Base-by-base conservation (phyloP, 2,113 vertebrate genomes). In the Struthio camelus region DNA sequence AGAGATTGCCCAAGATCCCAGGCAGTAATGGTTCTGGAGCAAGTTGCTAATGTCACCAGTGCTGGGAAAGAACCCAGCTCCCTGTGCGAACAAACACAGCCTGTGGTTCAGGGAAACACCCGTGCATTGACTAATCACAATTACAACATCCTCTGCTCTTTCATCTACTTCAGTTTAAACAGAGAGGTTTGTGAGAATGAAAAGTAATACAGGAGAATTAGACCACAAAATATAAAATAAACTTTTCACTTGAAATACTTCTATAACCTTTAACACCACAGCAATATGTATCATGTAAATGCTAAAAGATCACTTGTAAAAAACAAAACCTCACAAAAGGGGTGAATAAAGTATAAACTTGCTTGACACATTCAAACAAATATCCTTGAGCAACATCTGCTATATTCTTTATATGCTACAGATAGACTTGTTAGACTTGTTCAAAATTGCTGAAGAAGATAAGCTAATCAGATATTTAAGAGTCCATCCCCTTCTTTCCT, bases 381-480 rank as follows among this genome's bases (percentile, higher is more conserved):
- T 19, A 70, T 61, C 27, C 9, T 76, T 56, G 61, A 81, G 50
- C 34, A 85, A 80, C 34, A 78, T 36, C 70, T 85, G 62, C 24
- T 80, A 24, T 58, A 80, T 44, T 8, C 8, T 83, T 87, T 85
- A 85, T 67, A n/a, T 36, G 24, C 46, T 92, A 71, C 67, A 64
- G n/a, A 78, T 40, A 70, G 44, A 51, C 16, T n/a, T n/a, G n/a
- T n/a, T n/a, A n/a, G n/a, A n/a, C n/a, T 65, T 54, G 67, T 80
- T 93, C 40, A 64, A 80, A 90, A 91, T 65, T 53, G 59, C 20
- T 54, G 59, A 78, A 34, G 18, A 89, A 23, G 48, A n/a, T n/a
- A 2, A 90, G 36, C 24, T 93, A 93, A 92, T 94, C 54, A 90
- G 79, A 66, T 69, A 54, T 77, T 87, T 80, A 85, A 72, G 18